Conservation (phyloP, 2,888 invertebrate species). For the Lochmaea crataegi region DNA sequence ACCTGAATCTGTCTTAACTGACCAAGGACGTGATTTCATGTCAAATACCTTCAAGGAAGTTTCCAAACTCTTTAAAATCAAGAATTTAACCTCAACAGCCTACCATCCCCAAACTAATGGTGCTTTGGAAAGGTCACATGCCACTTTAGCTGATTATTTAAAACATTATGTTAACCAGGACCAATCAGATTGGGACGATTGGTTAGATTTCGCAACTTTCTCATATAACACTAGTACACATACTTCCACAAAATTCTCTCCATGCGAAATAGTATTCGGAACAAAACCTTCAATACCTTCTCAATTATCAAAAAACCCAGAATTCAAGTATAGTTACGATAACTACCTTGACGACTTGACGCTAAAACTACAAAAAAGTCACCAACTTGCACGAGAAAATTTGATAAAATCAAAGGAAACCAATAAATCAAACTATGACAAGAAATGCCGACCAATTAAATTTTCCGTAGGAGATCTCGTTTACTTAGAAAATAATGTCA, state of each 20-base stretch:
- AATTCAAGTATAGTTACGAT: slow-evolving; percentile 52
- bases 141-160: slow-evolving; percentile 35
- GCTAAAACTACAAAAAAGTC: slow-evolving; percentile 45
- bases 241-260: slow-evolving; percentile 46
- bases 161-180: slow-evolving; percentile 49
- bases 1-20: slow-evolving; percentile 51
- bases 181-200: slow-evolving; percentile 52
- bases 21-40: slow-evolving; percentile 51
- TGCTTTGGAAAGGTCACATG: slow-evolving; percentile 46
- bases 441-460: slow-evolving; percentile 29
- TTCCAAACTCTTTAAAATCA: slow-evolving; percentile 30
- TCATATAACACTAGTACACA: slow-evolving; percentile 46
- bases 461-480: slow-evolving; percentile 38
- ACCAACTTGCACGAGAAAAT: slow-evolving; percentile 45
- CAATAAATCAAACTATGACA: slow-evolving; percentile 51
- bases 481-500: slow-evolving; percentile 10
- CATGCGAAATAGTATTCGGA: slow-evolving; percentile 47
- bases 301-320: slow-evolving; percentile 37
- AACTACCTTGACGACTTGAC: slow-evolving; percentile 45
- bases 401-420: slow-evolving; percentile 41
- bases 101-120: slow-evolving; percentile 47
- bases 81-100: slow-evolving; percentile 42
- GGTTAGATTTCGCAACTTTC: slow-evolving; percentile 50
- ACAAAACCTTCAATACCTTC: slow-evolving; percentile 22
- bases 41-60: slow-evolving; percentile 34